phyloP scores from a whole-genome alignment of 2,888 invertebrate species.

The Sarcophaga carnaria region DNA sequence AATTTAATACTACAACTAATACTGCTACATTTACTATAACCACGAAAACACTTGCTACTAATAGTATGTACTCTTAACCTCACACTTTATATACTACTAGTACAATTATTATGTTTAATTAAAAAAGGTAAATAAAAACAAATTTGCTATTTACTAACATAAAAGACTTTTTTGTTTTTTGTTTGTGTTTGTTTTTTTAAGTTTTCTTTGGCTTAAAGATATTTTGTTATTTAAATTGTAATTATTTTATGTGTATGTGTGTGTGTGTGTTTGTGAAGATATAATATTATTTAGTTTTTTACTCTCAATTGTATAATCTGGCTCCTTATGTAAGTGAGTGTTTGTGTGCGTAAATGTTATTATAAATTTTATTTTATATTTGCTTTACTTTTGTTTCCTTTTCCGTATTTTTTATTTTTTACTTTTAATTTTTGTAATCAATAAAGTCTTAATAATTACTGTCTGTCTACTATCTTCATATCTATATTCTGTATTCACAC shows the following conservation, averaged over 20 bases:
- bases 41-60: slow-evolving; percentile 1
- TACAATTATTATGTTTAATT: slow-evolving; percentile 15
- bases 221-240: not conserved
- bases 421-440: slow-evolving; percentile 11
- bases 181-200: slow-evolving; percentile 11
- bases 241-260: slow-evolving; percentile 9
- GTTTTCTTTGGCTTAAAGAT: slow-evolving; percentile 6
- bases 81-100: slow-evolving; percentile 5
- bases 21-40: slow-evolving; percentile 15
- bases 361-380: not conserved
- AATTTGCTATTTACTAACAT: slow-evolving; percentile 50
- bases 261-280: not conserved
- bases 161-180: slow-evolving; percentile 7
- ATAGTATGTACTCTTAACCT: slow-evolving; percentile 20
- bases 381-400: not conserved
- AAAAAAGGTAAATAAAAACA: not conserved
- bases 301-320: not conserved
- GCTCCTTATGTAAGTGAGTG: not conserved
- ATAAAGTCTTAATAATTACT: slow-evolving; percentile 5
- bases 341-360: not conserved
- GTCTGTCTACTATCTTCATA: not conserved
- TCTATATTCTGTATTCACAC: not conserved
- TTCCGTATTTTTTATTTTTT: not conserved
- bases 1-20: not conserved
- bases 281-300: too few species aligned